These are phyloP conservation scores for Caenorhabditis imperialis DNA, from an alignment of 2,888 invertebrate species.

Conservation along the genomic window DNA sequence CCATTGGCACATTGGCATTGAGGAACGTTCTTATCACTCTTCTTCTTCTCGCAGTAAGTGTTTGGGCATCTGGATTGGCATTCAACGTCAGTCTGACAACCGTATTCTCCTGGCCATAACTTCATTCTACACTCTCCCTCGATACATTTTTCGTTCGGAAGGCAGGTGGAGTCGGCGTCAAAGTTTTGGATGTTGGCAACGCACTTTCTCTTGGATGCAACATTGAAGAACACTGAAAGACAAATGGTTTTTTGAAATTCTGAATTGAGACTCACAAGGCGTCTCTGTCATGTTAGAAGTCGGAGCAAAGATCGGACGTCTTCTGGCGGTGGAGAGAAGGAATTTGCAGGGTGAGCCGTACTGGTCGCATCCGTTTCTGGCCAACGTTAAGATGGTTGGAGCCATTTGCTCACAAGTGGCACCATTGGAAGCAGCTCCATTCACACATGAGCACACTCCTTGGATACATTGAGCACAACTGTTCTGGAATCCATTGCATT, in stretches of 20 bases:
- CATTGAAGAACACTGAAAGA: slow-evolving; percentile 75
- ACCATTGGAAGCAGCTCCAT: slow-evolving; percentile 68
- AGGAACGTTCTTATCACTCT: slow-evolving; percentile 71
- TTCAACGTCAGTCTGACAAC: slow-evolving; percentile 71
- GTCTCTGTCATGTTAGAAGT: slow-evolving; percentile 67
- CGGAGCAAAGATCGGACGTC: slow-evolving; percentile 74
- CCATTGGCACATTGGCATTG: slow-evolving; percentile 76
- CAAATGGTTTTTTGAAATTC: neutral
- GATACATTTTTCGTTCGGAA: slow-evolving; percentile 76
- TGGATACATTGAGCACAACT: slow-evolving; percentile 68
- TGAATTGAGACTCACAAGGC: slow-evolving; percentile 38
- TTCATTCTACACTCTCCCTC: slow-evolving; percentile 74
- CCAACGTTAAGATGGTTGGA: slow-evolving; percentile 62
- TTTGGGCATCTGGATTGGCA: slow-evolving; percentile 73
- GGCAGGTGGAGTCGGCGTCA: slow-evolving; percentile 74
- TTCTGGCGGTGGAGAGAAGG: slow-evolving; percentile 70
- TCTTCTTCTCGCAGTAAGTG: slow-evolving; percentile 73
- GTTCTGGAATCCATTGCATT: slow-evolving; percentile 72
- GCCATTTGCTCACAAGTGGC: slow-evolving; percentile 68
- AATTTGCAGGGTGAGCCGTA: slow-evolving; percentile 72
- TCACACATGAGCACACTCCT: slow-evolving; percentile 70
- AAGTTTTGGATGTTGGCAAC: slow-evolving; percentile 58
- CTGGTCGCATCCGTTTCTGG: slow-evolving; percentile 75
- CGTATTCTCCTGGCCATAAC: slow-evolving; percentile 77
- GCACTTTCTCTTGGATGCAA: slow-evolving; percentile 68